phyloP scores from a whole-genome alignment of 2,797 vertebrate genomes.

The Hydrolagus colliei region DNA sequence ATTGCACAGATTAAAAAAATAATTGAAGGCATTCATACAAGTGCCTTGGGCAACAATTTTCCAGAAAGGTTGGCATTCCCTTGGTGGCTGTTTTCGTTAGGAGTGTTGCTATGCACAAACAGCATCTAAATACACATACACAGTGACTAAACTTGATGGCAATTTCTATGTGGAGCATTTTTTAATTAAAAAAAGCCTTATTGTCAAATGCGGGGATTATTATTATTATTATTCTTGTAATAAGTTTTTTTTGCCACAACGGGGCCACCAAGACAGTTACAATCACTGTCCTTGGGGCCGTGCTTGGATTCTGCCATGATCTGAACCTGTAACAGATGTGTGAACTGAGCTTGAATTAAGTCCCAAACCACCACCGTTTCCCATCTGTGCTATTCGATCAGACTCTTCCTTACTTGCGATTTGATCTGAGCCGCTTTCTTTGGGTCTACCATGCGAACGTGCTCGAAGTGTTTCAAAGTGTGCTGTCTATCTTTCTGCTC shows the following conservation, averaged over 20 bases:
- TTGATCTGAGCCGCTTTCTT: constrained; percentile 95
- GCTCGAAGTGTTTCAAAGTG: constrained; percentile 91
- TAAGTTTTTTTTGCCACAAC: background rate
- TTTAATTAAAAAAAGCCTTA: too few relatives aligned
- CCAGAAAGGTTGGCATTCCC: too few relatives aligned
- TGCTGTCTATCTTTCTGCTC: constrained; percentile 97
- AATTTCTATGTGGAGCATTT: too few relatives aligned
- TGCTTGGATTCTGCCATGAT: background rate
- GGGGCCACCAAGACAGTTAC: background rate
- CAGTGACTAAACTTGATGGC: too few relatives aligned
- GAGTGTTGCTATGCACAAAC: too few relatives aligned
- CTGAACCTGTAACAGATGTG: background rate
- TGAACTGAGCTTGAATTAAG: background rate
- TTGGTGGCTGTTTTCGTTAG: too few relatives aligned
- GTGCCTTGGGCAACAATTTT: too few relatives aligned
- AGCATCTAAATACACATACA: too few relatives aligned
- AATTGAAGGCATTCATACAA: too few relatives aligned
- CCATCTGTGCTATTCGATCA: background rate
- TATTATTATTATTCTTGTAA: background rate
- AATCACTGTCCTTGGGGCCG: too few relatives aligned
- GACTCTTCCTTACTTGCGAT: constrained; percentile 67
- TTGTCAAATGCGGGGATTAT: too few relatives aligned
- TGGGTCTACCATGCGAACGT: constrained; percentile 88
- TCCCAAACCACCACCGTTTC: background rate
- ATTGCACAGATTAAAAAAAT: too few relatives aligned